These are phyloP conservation scores for Lampropteryx suffumata DNA, from an alignment of 2,888 invertebrate genomes.

Conservation along the genomic window DNA sequence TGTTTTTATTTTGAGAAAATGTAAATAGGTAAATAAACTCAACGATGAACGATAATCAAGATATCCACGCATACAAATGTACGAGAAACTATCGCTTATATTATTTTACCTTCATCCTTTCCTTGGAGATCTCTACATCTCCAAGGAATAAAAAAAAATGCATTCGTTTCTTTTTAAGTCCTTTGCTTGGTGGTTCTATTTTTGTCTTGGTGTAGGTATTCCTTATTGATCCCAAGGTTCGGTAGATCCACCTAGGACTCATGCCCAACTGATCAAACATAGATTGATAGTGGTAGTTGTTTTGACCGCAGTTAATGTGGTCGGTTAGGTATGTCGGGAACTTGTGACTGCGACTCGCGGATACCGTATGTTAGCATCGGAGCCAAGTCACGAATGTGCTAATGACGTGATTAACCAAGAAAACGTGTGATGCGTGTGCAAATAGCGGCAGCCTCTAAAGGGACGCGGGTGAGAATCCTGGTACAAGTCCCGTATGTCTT, in stretches of 20 bases:
- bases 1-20: not conserved
- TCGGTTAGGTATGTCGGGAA: slow-evolving; percentile 10
- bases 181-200: too few species aligned
- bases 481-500: not conserved
- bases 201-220: too few species aligned
- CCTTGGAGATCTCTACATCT: too few species aligned
- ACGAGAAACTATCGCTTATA: too few species aligned
- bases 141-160: too few species aligned
- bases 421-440: slow-evolving; percentile 24
- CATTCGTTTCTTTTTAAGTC: too few species aligned
- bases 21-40: too few species aligned
- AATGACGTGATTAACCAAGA: slow-evolving; percentile 25
- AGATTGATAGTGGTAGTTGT: not conserved
- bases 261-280: not conserved
- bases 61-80: not conserved
- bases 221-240: too few species aligned
- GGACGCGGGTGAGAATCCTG: slow-evolving; percentile 14
- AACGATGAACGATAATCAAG: not conserved
- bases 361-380: slow-evolving; percentile 18
- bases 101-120: too few species aligned
- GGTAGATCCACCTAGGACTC: too few species aligned
- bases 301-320: slow-evolving; percentile 7
- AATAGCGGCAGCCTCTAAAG: slow-evolving; percentile 20
- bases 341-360: slow-evolving; percentile 9
- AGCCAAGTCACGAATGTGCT: slow-evolving; percentile 30